phyloP scores from a whole-genome alignment of 1,140 invertebrate species.

The Micrasema longulum region DNA sequence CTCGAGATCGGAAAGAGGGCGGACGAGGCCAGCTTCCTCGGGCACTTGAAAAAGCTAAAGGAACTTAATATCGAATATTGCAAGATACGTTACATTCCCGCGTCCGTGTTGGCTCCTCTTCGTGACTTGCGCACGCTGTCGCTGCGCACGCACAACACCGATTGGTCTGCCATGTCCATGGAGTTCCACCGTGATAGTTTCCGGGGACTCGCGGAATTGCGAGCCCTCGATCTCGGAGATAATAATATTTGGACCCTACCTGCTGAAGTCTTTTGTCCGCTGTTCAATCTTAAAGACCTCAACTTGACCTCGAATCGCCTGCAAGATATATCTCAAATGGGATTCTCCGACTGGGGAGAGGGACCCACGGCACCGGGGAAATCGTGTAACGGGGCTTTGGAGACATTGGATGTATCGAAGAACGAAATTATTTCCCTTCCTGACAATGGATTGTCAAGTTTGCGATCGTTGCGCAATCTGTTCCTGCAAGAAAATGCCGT shows the following conservation, averaged over 20 bases:
- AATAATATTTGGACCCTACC: conserved; percentile 87
- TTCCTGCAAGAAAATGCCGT: conserved; percentile 82
- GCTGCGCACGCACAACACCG: conserved; percentile 82
- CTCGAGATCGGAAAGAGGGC: conserved; percentile 71
- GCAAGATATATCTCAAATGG: conserved; percentile 79
- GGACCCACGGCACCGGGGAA: conserved; percentile 69
- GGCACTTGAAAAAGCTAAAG: conserved; percentile 76
- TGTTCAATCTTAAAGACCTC: conserved; percentile 75
- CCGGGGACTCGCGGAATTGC: conserved; percentile 75
- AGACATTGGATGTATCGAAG: conserved; percentile 79
- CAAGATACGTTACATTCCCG: conserved; percentile 81
- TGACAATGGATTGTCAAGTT: conserved; percentile 77
- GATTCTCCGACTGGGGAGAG: conserved; percentile 77
- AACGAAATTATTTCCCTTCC: conserved; percentile 80
- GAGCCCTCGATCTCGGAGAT: conserved; percentile 79
- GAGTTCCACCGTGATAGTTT: conserved; percentile 80
- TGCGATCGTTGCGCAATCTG: conserved; percentile 76
- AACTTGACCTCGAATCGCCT: conserved; percentile 84
- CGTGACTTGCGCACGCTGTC: conserved; percentile 76
- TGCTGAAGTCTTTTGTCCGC: conserved; percentile 79
- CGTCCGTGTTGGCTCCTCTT: conserved; percentile 75
- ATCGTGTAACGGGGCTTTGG: conserved; percentile 75
- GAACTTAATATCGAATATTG: conserved; percentile 82
- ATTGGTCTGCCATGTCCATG: conserved; percentile 84
- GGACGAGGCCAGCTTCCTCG: conserved; percentile 74